Base-by-base conservation (phyloP, 2,797 vertebrate species). In the Natrix natrix region DNA sequence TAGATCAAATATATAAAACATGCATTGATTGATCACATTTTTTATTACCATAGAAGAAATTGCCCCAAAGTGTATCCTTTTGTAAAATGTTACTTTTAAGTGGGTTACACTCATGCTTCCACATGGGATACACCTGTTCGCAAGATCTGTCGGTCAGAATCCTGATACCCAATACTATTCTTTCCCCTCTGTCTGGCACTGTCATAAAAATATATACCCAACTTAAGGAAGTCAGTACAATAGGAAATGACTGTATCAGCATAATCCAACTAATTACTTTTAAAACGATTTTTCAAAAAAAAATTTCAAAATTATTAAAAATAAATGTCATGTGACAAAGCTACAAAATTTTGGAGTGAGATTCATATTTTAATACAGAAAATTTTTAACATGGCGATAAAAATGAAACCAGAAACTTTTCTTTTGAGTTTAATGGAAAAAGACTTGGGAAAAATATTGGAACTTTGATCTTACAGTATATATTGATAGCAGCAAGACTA, bases 201-300 rank as follows among this genome's bases (percentile, higher is more conserved):
- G 63, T 59, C 13, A 86, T 5, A 91, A 16, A 61, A 78, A 26
- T 7, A 57, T 0, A 57, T 93, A 74, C 92, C 89, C 94, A 91
- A 94, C 83, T 32, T 13, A 94, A 57, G 52, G 83, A 92, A 91
- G 91, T 89, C 95, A 95, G 95, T 96, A 95, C 48, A 94, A 91
- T 89, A 92, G 63, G 95, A 96, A 93, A 89, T 56, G 89, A 17
- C 32, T 22, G 92, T 93, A 94, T 16, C 92, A 93, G 93, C 90
- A 94, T 87, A 90, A 37, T 78, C 95, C 89, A 88, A 92, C 95
- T 48, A 95, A 92, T 91, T 95, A 86, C 93, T 88, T 91, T 90
- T 48, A 17, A 52, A 83, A 78, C 17, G 20, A 89, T 94, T 94
- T 95, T 93, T 94, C 91, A 78, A 94, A 95, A 96, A 96, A 96